phyloP scores from a whole-genome alignment of 2,113 vertebrate genomes.

The Ammodytes marinus region DNA sequence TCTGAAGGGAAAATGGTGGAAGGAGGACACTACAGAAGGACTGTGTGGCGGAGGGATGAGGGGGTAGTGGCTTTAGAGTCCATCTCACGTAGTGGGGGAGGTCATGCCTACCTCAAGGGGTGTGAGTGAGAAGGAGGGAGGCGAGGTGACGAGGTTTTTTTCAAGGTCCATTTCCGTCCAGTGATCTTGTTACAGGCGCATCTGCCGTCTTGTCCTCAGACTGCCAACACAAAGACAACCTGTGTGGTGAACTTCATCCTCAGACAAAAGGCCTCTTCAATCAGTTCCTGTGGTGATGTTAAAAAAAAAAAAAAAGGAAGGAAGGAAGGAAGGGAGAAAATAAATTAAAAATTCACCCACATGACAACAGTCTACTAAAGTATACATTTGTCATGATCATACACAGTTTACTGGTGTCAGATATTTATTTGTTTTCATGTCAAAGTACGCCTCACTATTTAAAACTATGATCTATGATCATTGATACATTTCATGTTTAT shows the following conservation, averaged over 20 bases:
- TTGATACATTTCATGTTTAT: too few relatives aligned
- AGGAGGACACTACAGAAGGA: conserved; percentile 18
- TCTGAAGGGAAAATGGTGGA: conserved; percentile 54
- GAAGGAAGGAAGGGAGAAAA: not conserved
- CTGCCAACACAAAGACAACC: conserved; percentile 69
- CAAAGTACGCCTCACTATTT: conserved; percentile 12
- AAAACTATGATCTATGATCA: conserved; percentile 10
- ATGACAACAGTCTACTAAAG: not conserved
- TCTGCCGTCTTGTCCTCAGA: conserved; percentile 64
- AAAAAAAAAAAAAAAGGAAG: not conserved
- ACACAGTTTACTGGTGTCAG: not conserved
- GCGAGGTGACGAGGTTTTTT: conserved; percentile 21
- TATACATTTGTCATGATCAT: not conserved
- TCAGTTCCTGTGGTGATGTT: conserved; percentile 69
- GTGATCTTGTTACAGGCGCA: conserved; percentile 76
- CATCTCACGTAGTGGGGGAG: conserved; percentile 46
- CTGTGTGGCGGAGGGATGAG: not conserved
- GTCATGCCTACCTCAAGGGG: conserved; percentile 54
- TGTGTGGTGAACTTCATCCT: conserved; percentile 52
- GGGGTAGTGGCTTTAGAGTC: conserved; percentile 44
- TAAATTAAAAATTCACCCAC: conserved; percentile 21
- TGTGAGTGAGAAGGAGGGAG: conserved; percentile 20
- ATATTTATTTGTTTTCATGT: conserved; percentile 6
- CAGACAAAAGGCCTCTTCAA: conserved; percentile 58
- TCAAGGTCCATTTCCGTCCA: conserved; percentile 70